Conservation (phyloP, 2,113 vertebrate genomes). For the Nerophis lumbriciformis region DNA sequence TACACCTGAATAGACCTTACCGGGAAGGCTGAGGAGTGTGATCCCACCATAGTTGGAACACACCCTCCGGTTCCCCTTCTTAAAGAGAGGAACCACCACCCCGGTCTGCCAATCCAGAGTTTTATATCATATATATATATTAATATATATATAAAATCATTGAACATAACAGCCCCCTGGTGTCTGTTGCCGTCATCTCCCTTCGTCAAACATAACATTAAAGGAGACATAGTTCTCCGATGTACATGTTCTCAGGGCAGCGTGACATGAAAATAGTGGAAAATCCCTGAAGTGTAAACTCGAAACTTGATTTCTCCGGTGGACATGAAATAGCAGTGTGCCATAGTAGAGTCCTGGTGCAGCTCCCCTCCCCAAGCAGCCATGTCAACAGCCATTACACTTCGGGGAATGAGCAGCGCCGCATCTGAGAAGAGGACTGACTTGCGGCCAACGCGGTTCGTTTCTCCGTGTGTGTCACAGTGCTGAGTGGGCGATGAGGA, state of each 20-base stretch:
- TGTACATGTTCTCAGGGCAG: slow-evolving; percentile 10
- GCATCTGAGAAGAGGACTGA: slow-evolving; percentile 7
- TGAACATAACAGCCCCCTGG: no score
- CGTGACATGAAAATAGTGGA: slow-evolving; percentile 7
- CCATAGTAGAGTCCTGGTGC: slow-evolving; percentile 6
- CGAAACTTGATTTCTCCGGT: slow-evolving; percentile 31
- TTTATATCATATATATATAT: no score
- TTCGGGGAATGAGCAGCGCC: slow-evolving; percentile 31
- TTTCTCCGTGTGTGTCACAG: slow-evolving; percentile 31
- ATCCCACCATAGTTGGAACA: no score
- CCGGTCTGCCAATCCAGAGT: no score
- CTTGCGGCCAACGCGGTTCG: background rate
- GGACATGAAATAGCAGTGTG: slow-evolving; percentile 26
- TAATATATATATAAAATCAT: no score
- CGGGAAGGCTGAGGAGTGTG: no score
- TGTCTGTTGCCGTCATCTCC: no score
- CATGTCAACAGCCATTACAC: slow-evolving; percentile 51
- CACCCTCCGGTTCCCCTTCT: no score
- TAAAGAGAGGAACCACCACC: no score
- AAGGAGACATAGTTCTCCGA: slow-evolving; percentile 1
- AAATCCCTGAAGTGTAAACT: slow-evolving; percentile 18
- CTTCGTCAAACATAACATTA: no score
- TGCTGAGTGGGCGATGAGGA: background rate
- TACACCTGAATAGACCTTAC: no score
- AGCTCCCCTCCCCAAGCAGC: slow-evolving; percentile 32